These are phyloP conservation scores for Rhinatrema bivittatum DNA, from an alignment of 2,797 vertebrate species.

Conservation along the genomic window DNA sequence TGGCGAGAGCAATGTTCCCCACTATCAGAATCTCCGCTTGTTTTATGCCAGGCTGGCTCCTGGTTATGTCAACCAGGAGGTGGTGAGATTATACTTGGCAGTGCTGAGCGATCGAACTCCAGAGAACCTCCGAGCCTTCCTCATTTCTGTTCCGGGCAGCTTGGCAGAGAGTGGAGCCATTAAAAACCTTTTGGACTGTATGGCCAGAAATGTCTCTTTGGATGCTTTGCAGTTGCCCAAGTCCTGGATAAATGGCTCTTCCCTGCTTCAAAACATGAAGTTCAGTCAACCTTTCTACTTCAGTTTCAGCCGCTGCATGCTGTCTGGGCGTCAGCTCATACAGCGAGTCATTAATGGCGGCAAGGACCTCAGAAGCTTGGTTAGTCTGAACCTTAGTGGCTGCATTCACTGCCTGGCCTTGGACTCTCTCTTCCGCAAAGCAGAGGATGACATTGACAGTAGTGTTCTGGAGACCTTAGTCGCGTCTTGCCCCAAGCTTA, in stretches of 20 bases:
- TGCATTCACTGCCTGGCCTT: slow-evolving; percentile 74
- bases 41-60: slow-evolving; percentile 89
- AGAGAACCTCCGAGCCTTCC: slow-evolving; percentile 78
- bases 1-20: slow-evolving; percentile 92
- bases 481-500: slow-evolving; percentile 64
- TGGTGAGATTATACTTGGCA: slow-evolving; percentile 87
- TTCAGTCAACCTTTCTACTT: slow-evolving; percentile 84
- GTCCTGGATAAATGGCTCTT: slow-evolving; percentile 79
- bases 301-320: slow-evolving; percentile 83
- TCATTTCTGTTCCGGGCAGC: slow-evolving; percentile 84
- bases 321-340: slow-evolving; percentile 74
- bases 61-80: slow-evolving; percentile 83
- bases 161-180: slow-evolving; percentile 70
- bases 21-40: slow-evolving; percentile 86
- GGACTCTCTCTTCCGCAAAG: slow-evolving; percentile 64
- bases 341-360: slow-evolving; percentile 65
- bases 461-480: slow-evolving; percentile 69
- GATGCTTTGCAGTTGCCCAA: slow-evolving; percentile 88
- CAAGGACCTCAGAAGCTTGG: slow-evolving; percentile 68
- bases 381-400: slow-evolving; percentile 85
- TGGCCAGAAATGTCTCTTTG: slow-evolving; percentile 66
- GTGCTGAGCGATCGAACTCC: slow-evolving; percentile 87
- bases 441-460: slow-evolving; percentile 76
- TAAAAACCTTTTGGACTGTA: slow-evolving; percentile 63
- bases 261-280: slow-evolving; percentile 74